Percentiles rank a stretch among this genome's conserved stretches.
phyloP scores from a whole-genome alignment of 37 sponge, comb jelly and placozoan species.

The Crambe crambe region DNA sequence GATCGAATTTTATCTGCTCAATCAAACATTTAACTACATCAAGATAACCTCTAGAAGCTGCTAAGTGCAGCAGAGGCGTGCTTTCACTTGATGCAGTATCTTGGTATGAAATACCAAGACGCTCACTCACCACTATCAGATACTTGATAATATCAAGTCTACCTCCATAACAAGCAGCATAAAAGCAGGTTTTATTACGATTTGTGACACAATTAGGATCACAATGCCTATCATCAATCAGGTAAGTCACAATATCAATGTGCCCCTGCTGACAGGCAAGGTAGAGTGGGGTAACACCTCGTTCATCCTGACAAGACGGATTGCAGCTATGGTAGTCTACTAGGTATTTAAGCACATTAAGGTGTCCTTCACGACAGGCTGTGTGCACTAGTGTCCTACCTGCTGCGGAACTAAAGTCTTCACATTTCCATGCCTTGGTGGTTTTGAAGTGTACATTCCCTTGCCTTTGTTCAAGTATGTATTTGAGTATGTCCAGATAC shows the following conservation, averaged over 20 bases:
- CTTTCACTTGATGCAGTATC: background rate
- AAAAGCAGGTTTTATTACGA: background rate
- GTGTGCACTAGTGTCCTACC: constrained; percentile 32
- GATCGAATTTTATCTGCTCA: constrained; percentile 4
- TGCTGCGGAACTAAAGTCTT: background rate
- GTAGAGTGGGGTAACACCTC: constrained; percentile 2
- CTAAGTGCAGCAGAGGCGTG: background rate
- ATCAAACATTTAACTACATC: background rate
- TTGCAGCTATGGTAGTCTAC: constrained; percentile 10
- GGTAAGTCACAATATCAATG: constrained; percentile 1
- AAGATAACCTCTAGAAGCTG: background rate
- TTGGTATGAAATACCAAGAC: background rate
- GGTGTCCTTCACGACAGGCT: constrained; percentile 25
- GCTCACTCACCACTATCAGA: background rate
- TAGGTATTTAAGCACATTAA: constrained; percentile 25
- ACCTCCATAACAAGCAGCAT: background rate
- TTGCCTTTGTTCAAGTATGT: background rate
- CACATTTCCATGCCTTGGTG: background rate
- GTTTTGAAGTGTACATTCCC: background rate
- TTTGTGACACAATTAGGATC: background rate
- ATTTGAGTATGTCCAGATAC: background rate
- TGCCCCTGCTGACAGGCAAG: constrained; percentile 21
- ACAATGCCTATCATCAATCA: background rate
- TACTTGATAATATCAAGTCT: background rate
- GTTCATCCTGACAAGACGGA: background rate